Base-by-base conservation (phyloP, 2,113 vertebrate species). In the Paraplagusia blochii region DNA sequence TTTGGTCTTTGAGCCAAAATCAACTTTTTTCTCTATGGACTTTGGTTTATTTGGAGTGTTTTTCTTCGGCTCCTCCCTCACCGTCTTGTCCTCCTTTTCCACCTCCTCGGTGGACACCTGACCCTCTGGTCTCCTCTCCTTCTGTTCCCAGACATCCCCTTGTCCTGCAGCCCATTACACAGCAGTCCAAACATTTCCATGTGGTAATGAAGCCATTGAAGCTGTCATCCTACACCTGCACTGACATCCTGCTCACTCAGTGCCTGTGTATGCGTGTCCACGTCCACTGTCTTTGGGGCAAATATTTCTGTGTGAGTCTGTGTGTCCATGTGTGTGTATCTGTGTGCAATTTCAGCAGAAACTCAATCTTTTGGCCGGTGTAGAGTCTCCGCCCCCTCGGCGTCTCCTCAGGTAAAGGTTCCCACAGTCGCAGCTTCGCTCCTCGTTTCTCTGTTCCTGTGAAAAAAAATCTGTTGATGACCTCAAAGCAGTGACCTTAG, bases 341-440 rank as follows among this genome's bases (percentile, higher is more conserved):
- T 38, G 10, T 63, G 50, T 53, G 62, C 56, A 19, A 43, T 10
- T 44, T 63, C 50, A 38, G 53, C 56, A 70, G 76, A 17, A 74
- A 83, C 10, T 52, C 33, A 18, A 86, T 80, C 74, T 15, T 4
- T 53, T 44, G 1, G 11, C 8, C 35, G 6, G 57, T 52, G 57
- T 59, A 56, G 58, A n/a, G 5, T 53, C 53, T 54, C 51, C 40
- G 16, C 11, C 46, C 57, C 57, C 17, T 42, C 3, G 45, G 74
- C 67, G 38, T 74, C 59, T 74, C 76, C 81, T 64, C 58, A 72
- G 75, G 76, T 52, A 48, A 44, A 76, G 39, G 64, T 86, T 88
- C 86, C 82, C 84, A 86, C 81, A 69, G 51, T 65, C 50, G 9
- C 67, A 36, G 45, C 22, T 59, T 53, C 34, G 5, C 13, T 4